Evolutionary conservation across 2,888 invertebrate genomes (phyloP).

Genomic region (Brassicogethes aeneus): DNA sequence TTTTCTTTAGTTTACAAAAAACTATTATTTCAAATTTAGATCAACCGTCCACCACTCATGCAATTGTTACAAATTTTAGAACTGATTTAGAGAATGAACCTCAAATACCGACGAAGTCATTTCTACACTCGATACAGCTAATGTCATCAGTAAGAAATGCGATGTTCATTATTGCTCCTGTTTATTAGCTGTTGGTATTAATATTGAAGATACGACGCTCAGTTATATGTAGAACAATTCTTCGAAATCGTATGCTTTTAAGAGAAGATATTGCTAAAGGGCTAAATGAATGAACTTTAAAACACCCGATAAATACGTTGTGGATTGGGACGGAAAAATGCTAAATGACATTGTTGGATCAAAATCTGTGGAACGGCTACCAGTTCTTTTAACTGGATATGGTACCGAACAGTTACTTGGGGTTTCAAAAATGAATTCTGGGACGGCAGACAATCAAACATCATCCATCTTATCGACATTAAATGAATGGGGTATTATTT

Average conservation of each 20-base stretch:
- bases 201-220: neutral
- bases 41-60: neutral
- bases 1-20: neutral
- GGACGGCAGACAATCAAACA: neutral
- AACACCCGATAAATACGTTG: neutral
- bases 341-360: neutral
- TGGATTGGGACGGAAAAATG: neutral
- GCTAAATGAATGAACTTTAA: neutral
- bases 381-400: neutral
- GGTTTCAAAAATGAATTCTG: neutral
- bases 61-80: neutral
- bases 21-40: neutral
- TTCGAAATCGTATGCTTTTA: neutral
- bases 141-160: slow-evolving; percentile 1
- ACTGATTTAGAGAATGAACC: neutral
- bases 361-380: neutral
- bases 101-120: neutral
- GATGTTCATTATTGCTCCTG: neutral
- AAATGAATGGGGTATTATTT: neutral
- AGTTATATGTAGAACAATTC: slow-evolving; percentile 1
- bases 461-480: neutral
- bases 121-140: neutral
- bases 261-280: neutral
- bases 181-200: neutral
- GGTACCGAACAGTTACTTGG: neutral